Conservation (phyloP, 1,140 invertebrate species). For the Linepithema humile region DNA sequence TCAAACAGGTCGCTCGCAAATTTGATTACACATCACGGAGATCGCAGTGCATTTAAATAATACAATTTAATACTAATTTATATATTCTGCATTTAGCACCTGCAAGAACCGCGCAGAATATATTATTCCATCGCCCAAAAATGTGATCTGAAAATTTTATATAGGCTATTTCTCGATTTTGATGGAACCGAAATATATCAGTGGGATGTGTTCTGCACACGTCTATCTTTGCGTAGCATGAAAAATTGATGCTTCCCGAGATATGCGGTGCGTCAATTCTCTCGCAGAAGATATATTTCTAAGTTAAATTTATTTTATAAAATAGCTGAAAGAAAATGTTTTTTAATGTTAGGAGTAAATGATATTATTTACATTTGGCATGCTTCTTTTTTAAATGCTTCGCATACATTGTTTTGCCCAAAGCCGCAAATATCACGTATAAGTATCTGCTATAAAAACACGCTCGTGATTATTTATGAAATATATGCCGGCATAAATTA, state of each 20-base stretch:
- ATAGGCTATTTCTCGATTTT: neutral
- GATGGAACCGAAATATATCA: neutral
- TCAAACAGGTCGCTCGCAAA: neutral
- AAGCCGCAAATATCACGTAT: neutral
- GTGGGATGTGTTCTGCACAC: constrained; percentile 9
- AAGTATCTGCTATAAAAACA: neutral
- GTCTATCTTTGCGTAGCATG: neutral
- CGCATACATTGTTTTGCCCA: neutral
- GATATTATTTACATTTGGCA: neutral
- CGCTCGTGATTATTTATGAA: neutral
- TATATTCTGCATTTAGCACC: neutral
- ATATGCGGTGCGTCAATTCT: constrained; percentile 30
- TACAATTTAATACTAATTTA: neutral
- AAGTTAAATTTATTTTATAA: constrained; percentile 34
- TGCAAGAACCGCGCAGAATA: neutral
- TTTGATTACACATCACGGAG: neutral
- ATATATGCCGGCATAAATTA: constrained; percentile 3
- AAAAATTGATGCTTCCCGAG: constrained; percentile 23
- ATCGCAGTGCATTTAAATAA: neutral
- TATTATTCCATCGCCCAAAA: neutral
- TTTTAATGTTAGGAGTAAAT: constrained; percentile 2
- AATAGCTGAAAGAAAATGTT: neutral
- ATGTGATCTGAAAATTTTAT: neutral
- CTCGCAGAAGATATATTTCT: constrained; percentile 22
- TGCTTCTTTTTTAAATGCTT: neutral